Evolutionary conservation across 2,888 invertebrate genomes (phyloP).

Genomic region (Cheilosia vernalis): DNA sequence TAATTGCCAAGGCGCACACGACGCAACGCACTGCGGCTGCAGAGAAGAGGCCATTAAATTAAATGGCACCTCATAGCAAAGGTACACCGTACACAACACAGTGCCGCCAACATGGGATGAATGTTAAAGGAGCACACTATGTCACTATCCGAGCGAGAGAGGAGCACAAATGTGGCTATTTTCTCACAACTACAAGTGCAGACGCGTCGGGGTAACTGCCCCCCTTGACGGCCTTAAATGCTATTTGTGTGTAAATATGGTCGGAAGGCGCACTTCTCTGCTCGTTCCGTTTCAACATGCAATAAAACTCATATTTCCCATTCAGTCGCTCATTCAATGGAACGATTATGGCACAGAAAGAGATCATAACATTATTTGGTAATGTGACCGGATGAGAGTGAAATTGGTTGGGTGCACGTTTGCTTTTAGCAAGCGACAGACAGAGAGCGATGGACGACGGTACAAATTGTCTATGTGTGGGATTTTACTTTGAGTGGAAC

Average conservation of each 20-base stretch:
- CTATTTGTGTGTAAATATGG: conserved; percentile 47
- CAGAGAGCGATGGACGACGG: conserved; percentile 30
- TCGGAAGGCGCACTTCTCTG: conserved; percentile 72
- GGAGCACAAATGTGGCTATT: conserved; percentile 3
- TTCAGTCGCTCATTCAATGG: conserved; percentile 75
- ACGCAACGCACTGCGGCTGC: conserved; percentile 9
- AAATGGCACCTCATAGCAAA: conserved; percentile 59
- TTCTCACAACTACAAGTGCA: conserved; percentile 47
- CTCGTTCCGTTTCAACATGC: conserved; percentile 75
- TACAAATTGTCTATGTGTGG: background rate
- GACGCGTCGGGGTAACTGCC: conserved; percentile 62
- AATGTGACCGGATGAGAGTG: conserved; percentile 74
- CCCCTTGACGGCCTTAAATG: conserved; percentile 51
- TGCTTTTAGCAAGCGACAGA: conserved; percentile 38
- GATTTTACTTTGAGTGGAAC: conserved; percentile 9
- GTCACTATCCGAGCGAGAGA: conserved; percentile 24
- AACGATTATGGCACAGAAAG: conserved; percentile 75
- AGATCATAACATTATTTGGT: conserved; percentile 74
- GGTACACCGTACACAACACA: conserved; percentile 37
- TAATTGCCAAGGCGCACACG: conserved; percentile 57
- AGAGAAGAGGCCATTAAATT: conserved; percentile 68
- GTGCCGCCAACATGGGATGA: conserved; percentile 8
- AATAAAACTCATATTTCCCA: conserved; percentile 75
- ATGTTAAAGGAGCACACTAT: conserved; percentile 11
- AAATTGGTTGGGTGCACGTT: conserved; percentile 72